These are phyloP conservation scores for Ophion ellenae DNA, from an alignment of 2,888 invertebrate genomes.

Conservation along the genomic window DNA sequence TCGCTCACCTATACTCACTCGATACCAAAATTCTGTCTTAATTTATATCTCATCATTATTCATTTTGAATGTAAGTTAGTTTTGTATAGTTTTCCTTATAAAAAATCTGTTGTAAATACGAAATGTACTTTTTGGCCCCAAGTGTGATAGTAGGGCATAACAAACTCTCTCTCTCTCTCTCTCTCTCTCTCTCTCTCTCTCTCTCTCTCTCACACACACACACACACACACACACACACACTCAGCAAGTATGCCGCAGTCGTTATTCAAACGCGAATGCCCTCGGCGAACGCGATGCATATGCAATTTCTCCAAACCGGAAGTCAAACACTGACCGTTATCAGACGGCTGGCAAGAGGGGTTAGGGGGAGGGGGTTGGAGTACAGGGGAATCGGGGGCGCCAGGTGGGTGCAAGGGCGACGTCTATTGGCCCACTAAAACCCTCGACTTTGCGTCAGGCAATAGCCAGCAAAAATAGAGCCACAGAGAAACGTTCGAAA, in stretches of 20 bases:
- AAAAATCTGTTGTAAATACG: too few species aligned
- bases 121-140: too few species aligned
- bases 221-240: too few species aligned
- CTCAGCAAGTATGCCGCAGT: constrained; percentile 41
- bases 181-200: neutral
- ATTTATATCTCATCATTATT: too few species aligned
- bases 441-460: constrained; percentile 33
- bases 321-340: constrained; percentile 65
- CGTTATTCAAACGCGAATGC: constrained; percentile 65
- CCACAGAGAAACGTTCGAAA: neutral
- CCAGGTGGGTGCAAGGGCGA: constrained; percentile 27
- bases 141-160: too few species aligned
- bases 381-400: neutral
- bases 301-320: constrained; percentile 63
- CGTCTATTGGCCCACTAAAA: constrained; percentile 57
- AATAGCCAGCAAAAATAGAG: neutral
- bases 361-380: neutral
- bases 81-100: too few species aligned
- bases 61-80: too few species aligned
- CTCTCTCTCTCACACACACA: constrained; percentile 12
- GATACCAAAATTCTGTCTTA: too few species aligned
- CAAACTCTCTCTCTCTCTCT: neutral
- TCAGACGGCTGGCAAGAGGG: constrained; percentile 14
- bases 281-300: constrained; percentile 61
- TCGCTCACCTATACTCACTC: too few species aligned